Conservation (phyloP, 2,797 vertebrate species). For the Australoheros facetus region DNA sequence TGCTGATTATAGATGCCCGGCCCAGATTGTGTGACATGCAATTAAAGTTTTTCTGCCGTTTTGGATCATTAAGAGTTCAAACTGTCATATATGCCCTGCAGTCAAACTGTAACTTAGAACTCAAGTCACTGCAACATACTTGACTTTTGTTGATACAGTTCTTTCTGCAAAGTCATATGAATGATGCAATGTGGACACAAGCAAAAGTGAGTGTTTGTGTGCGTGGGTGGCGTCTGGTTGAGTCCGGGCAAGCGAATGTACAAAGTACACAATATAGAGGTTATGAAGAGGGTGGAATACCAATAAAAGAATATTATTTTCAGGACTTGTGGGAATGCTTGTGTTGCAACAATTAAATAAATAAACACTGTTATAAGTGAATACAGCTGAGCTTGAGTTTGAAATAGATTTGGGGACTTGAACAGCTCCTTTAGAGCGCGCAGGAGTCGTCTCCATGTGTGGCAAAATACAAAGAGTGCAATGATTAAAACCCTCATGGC, state of each 20-base stretch:
- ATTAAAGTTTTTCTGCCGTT: neutral
- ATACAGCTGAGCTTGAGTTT: conserved; percentile 1
- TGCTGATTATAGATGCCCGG: neutral
- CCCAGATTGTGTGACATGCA: neutral
- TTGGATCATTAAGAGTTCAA: conserved; percentile 7
- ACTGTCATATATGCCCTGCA: neutral
- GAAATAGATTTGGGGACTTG: conserved; percentile 2
- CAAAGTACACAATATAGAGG: conserved; percentile 43
- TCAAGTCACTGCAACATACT: conserved; percentile 3
- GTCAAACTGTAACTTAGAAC: conserved; percentile 14
- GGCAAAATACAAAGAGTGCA: conserved; percentile 20
- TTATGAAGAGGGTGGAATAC: conserved; percentile 24
- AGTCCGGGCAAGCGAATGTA: conserved; percentile 22
- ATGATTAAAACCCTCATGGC: conserved; percentile 37
- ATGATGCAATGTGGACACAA: conserved; percentile 52
- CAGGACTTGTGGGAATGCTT: conserved; percentile 21
- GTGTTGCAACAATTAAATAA: conserved; percentile 41
- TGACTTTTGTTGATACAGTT: conserved; percentile 32
- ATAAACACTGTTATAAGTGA: conserved; percentile 32
- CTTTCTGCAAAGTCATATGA: conserved; percentile 5
- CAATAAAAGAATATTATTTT: conserved; percentile 45
- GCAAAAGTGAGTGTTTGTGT: conserved; percentile 35
- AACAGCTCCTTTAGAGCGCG: neutral
- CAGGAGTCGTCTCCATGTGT: conserved; percentile 30
- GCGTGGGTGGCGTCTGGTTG: conserved; percentile 16